Conservation (phyloP, 2,113 vertebrate genomes). For the Onychostruthus taczanowskii region DNA sequence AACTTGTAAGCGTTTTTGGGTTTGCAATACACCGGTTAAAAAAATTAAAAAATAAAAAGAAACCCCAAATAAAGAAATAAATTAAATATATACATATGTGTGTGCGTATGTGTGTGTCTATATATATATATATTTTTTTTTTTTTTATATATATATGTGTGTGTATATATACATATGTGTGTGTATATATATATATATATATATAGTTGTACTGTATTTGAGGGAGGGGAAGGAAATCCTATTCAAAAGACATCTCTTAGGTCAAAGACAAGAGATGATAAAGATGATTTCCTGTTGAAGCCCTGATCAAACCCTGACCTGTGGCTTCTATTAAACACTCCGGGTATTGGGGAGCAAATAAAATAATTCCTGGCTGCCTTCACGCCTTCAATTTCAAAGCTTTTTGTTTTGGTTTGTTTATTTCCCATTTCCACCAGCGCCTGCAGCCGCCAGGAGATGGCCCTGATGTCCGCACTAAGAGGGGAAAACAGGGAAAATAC, state of each 20-base stretch:
- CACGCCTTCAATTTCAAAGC: not conserved
- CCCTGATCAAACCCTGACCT: accelerated
- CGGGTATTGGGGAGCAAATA: not conserved
- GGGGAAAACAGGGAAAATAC: accelerated
- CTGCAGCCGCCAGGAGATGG: constrained; percentile 41
- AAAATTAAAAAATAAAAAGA: not conserved
- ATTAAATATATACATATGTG: no score
- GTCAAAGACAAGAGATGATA: not conserved
- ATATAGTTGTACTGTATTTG: not conserved
- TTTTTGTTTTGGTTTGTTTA: not conserved
- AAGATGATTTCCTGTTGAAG: not conserved
- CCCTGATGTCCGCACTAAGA: not conserved
- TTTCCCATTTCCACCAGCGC: not conserved
- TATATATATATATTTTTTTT: no score
- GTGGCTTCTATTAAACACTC: not conserved
- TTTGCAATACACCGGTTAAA: not conserved
- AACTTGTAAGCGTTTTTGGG: not conserved
- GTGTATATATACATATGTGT: no score
- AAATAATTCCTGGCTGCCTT: not conserved
- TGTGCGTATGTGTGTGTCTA: no score
- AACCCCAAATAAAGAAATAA: not conserved
- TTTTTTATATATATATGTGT: no score
- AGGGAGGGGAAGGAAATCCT: not conserved
- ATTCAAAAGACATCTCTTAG: not conserved
- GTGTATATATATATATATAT: no score